phyloP scores from a whole-genome alignment of 2,888 invertebrate genomes.

The Lacanobia oleracea region DNA sequence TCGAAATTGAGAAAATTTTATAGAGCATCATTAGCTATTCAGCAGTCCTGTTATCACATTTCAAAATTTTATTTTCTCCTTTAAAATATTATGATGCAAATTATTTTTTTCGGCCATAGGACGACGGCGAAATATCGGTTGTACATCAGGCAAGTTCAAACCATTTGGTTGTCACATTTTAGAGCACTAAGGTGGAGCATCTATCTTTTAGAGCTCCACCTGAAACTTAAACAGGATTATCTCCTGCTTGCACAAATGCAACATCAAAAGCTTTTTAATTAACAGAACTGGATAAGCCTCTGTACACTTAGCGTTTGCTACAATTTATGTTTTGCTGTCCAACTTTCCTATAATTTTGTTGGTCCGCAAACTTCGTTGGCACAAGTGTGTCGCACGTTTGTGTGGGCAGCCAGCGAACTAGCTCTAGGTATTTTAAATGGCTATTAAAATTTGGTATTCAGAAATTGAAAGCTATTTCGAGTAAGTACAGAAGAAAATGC shows the following conservation, averaged over 20 bases:
- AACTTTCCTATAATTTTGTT: constrained; percentile 35
- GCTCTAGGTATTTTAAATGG: constrained; percentile 40
- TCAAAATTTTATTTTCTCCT: neutral
- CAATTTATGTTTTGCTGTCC: constrained; percentile 30
- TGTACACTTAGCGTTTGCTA: constrained; percentile 33
- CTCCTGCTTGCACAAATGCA: constrained; percentile 49
- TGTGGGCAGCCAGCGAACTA: constrained; percentile 58
- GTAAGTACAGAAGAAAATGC: constrained; percentile 51
- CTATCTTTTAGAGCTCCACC: constrained; percentile 24
- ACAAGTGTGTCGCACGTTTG: constrained; percentile 45
- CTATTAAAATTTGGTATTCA: constrained; percentile 14
- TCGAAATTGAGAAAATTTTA: neutral
- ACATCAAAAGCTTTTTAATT: constrained; percentile 46
- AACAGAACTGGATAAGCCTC: constrained; percentile 31
- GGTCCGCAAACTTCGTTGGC: constrained; percentile 33
- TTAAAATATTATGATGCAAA: constrained; percentile 17
- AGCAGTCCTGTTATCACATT: neutral
- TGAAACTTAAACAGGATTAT: constrained; percentile 41
- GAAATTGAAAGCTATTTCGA: constrained; percentile 36
- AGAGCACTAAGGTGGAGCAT: constrained; percentile 51
- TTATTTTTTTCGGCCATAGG: constrained; percentile 57
- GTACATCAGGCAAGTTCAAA: constrained; percentile 63
- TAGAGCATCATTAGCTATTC: neutral
- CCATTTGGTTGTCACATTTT: constrained; percentile 36
- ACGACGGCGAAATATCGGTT: constrained; percentile 61